Conservation (phyloP, 1,140 invertebrate species). For the Battus philenor region DNA sequence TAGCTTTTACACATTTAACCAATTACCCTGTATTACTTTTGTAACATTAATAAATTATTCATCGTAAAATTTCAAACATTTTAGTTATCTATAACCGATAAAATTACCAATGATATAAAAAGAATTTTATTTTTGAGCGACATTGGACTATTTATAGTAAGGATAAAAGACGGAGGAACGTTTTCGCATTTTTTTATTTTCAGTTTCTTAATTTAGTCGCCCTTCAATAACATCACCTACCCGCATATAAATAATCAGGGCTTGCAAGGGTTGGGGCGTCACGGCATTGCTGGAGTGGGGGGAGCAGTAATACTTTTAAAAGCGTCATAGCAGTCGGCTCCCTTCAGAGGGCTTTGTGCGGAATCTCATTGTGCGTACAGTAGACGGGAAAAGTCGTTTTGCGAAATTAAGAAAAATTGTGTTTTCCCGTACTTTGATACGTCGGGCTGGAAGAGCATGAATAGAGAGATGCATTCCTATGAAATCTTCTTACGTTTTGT, state of each 20-base stretch:
- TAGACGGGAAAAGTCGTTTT: conserved; percentile 25
- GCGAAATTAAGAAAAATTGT: conserved; percentile 18
- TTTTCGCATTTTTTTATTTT: no score
- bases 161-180: no score
- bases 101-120: no score
- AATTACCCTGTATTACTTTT: no score
- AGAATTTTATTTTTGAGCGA: no score
- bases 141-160: no score
- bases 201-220: conserved; percentile 5
- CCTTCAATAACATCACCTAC: conserved; percentile 24
- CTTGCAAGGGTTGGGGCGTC: conserved; percentile 25
- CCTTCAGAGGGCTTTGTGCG: conserved; percentile 35
- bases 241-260: conserved; percentile 33
- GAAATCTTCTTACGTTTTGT: conserved; percentile 11
- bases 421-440: conserved; percentile 18
- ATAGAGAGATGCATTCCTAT: conserved; percentile 9
- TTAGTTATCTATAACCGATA: no score
- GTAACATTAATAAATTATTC: no score
- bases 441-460: conserved; percentile 11
- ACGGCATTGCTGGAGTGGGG: conserved; percentile 19
- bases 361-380: conserved; percentile 41
- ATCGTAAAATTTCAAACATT: no score
- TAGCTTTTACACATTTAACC: no score
- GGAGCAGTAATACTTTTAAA: conserved; percentile 63
- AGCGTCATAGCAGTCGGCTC: conserved; percentile 38